Percentiles rank a stretch among this genome's conserved stretches.
Conservation (phyloP, 2,888 invertebrate species). For the Crioceris asparagi region DNA sequence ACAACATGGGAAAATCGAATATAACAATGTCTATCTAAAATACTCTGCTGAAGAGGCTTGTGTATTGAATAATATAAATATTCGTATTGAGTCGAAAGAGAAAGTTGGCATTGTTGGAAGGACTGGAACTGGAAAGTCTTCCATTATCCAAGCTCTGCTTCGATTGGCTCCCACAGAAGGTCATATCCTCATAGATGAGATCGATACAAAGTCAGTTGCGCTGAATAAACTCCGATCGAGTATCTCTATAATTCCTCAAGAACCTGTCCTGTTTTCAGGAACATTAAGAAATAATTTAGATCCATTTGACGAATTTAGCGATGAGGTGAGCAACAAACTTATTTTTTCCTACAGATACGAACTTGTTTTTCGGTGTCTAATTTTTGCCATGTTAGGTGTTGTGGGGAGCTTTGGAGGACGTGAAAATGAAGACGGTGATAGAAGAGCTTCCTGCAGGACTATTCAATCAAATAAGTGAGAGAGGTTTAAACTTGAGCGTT, state of each 20-base stretch:
- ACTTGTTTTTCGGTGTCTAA: too few relatives aligned
- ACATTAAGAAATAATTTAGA: slow-evolving; percentile 58
- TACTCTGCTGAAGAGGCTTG: slow-evolving; percentile 52
- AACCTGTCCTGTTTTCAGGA: slow-evolving; percentile 49
- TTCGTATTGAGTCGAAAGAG: slow-evolving; percentile 40
- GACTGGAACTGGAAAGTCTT: slow-evolving; percentile 76
- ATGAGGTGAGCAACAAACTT: too few relatives aligned
- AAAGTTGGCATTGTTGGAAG: slow-evolving; percentile 69
- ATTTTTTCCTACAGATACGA: too few relatives aligned
- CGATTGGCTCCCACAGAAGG: slow-evolving; percentile 70
- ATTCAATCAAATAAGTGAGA: slow-evolving; percentile 61
- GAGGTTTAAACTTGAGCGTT: slow-evolving; percentile 39
- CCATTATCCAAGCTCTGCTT: slow-evolving; percentile 65
- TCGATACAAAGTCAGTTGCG: slow-evolving; percentile 57
- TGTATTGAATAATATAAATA: slow-evolving; percentile 49
- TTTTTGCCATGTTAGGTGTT: slow-evolving; percentile 56
- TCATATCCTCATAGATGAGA: slow-evolving; percentile 66
- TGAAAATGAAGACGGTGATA: slow-evolving; percentile 62
- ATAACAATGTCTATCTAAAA: slow-evolving; percentile 47
- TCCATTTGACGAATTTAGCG: slow-evolving; percentile 59
- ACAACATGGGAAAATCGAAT: slow-evolving; percentile 46
- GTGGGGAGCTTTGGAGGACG: slow-evolving; percentile 78
- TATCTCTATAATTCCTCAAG: slow-evolving; percentile 77
- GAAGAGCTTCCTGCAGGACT: slow-evolving; percentile 50
- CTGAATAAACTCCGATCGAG: slow-evolving; percentile 62